phyloP scores from a whole-genome alignment of 2,888 invertebrate species.

The Dicyrtomina minuta region DNA sequence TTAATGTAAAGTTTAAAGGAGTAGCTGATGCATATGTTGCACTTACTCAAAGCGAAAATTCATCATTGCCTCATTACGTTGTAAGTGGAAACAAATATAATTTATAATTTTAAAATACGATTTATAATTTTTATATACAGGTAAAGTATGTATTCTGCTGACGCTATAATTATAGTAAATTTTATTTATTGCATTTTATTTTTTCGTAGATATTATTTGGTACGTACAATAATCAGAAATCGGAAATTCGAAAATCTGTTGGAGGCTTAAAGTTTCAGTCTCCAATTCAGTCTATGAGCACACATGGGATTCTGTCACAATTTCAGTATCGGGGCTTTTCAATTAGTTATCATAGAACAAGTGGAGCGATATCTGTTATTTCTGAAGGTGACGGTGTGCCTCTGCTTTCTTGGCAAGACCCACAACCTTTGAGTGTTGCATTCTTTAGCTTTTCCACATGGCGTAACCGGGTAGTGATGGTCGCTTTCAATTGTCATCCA shows the following conservation, averaged over 20 bases:
- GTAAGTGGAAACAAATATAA: slow-evolving; percentile 23
- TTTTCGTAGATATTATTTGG: slow-evolving; percentile 43
- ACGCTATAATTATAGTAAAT: neutral
- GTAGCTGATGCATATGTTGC: slow-evolving; percentile 44
- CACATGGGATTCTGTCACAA: slow-evolving; percentile 46
- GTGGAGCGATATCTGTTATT: slow-evolving; percentile 37
- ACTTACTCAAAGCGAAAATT: slow-evolving; percentile 34
- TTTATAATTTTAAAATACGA: too few species aligned
- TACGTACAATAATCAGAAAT: slow-evolving; percentile 46
- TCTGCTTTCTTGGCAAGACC: slow-evolving; percentile 40
- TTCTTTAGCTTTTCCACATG: slow-evolving; percentile 47
- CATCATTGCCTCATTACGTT: slow-evolving; percentile 37
- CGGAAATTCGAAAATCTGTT: slow-evolving; percentile 41
- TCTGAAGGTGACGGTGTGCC: slow-evolving; percentile 44
- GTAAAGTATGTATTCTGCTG: too few species aligned
- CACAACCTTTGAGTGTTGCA: slow-evolving; percentile 37
- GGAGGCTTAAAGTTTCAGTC: neutral
- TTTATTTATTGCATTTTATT: neutral
- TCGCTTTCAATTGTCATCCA: slow-evolving; percentile 42
- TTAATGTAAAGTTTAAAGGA: slow-evolving; percentile 42
- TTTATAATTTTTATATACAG: too few species aligned
- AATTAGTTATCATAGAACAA: slow-evolving; percentile 40
- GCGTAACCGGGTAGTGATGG: slow-evolving; percentile 44
- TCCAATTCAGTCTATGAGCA: slow-evolving; percentile 22
- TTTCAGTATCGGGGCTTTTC: slow-evolving; percentile 46